Conservation (phyloP, 2,797 vertebrate genomes). For the Spatula clypeata region DNA sequence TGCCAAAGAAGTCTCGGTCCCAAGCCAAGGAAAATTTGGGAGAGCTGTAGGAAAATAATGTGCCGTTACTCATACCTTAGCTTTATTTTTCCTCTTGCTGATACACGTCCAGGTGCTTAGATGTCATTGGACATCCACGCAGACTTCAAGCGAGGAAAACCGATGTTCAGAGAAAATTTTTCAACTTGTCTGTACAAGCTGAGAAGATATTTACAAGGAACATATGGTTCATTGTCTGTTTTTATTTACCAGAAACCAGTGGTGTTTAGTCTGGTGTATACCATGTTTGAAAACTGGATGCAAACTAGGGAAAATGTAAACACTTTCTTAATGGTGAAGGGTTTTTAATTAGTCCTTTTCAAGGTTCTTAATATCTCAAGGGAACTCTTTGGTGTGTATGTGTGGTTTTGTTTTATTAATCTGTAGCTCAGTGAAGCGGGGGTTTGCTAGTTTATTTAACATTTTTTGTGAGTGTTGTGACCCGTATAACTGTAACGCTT, state of each 20-base stretch:
- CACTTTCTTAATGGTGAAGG: constrained; percentile 36
- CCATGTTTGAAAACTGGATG: constrained; percentile 66
- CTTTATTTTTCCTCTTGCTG: neutral
- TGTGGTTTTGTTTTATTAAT: constrained; percentile 42
- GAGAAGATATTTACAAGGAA: constrained; percentile 56
- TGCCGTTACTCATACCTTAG: neutral
- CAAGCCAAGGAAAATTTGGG: constrained; percentile 16
- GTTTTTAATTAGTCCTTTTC: constrained; percentile 63
- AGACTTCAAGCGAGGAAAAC: neutral
- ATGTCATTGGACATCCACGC: neutral
- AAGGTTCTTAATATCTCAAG: constrained; percentile 72
- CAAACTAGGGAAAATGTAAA: constrained; percentile 55
- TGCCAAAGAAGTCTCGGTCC: constrained; percentile 32
- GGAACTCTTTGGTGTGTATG: constrained; percentile 36
- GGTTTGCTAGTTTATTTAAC: constrained; percentile 63
- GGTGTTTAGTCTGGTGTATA: constrained; percentile 21
- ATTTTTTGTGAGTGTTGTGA: constrained; percentile 46
- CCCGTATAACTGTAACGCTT: constrained; percentile 66
- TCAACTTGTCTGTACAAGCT: constrained; percentile 66
- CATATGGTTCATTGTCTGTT: constrained; percentile 43
- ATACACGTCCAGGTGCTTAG: constrained; percentile 4
- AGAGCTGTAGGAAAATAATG: neutral
- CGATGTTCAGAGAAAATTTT: constrained; percentile 12
- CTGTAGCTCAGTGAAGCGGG: constrained; percentile 60
- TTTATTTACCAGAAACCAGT: constrained; percentile 32